These are phyloP conservation scores for Dryas iulia DNA, from an alignment of 1,140 invertebrate genomes.

Conservation along the genomic window DNA sequence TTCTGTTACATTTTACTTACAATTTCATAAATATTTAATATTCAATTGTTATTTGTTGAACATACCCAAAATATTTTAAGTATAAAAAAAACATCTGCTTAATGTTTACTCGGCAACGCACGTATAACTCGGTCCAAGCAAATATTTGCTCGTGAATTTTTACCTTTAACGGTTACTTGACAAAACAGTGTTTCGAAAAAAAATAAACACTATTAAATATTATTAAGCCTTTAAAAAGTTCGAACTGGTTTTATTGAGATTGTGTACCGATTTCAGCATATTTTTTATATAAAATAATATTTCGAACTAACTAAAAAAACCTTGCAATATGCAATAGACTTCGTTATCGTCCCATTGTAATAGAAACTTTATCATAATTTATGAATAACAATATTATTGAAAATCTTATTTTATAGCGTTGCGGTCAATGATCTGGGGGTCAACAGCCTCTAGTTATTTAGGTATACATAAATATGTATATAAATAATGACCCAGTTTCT, in stretches of 20 bases:
- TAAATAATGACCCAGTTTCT: slow-evolving; percentile 13
- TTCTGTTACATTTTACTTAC: no score
- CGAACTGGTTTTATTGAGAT: not conserved
- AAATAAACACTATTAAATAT: not conserved
- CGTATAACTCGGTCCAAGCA: not conserved
- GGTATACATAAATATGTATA: slow-evolving; percentile 8
- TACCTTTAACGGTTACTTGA: not conserved
- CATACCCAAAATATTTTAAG: not conserved
- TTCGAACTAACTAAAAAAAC: not conserved
- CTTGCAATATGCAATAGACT: not conserved
- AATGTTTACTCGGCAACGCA: not conserved
- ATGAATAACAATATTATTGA: slow-evolving; percentile 19
- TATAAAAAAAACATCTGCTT: not conserved
- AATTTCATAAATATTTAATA: not conserved
- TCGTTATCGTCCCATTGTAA: not conserved
- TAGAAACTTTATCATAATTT: slow-evolving; percentile 14
- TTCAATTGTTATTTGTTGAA: not conserved
- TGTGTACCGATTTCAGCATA: not conserved
- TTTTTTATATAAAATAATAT: no score
- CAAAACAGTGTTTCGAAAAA: not conserved
- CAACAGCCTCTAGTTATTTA: slow-evolving; percentile 26
- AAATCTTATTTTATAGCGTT: slow-evolving; percentile 18
- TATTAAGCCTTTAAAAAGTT: not conserved
- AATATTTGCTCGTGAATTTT: not conserved
- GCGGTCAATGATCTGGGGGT: slow-evolving; percentile 33